Percentiles rank a stretch among this genome's conserved stretches.
Evolutionary conservation across 2,888 invertebrate species (phyloP).

Genomic region (Caenorhabditis becei): DNA sequence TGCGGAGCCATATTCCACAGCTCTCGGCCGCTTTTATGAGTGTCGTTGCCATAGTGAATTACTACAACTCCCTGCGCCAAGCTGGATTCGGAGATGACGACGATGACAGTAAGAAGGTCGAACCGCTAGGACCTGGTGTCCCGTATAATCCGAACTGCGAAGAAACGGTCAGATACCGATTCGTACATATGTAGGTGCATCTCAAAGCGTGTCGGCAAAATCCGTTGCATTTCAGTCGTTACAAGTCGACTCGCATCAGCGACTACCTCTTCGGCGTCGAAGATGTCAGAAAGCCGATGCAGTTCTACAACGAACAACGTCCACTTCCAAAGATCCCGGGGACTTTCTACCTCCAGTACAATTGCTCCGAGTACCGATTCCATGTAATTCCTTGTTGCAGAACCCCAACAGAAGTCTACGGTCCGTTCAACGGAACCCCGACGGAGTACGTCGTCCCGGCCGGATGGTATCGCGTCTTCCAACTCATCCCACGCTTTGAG

Average conservation of each 20-base stretch:
- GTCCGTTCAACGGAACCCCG: not conserved
- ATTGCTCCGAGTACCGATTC: not conserved
- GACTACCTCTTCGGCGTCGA: not conserved
- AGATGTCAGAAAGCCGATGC: not conserved
- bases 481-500: not conserved
- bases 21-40: not conserved
- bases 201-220: not conserved
- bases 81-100: not conserved
- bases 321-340: not conserved
- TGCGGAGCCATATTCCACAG: not conserved
- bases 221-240: not conserved
- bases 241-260: not conserved
- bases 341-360: not conserved
- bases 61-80: not conserved
- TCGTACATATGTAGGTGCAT: not conserved
- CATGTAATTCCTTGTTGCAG: not conserved
- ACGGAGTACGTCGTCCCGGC: not conserved
- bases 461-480: conserved; percentile 1
- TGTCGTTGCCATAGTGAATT: not conserved
- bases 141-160: not conserved
- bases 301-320: not conserved
- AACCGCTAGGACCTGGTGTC: not conserved
- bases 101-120: not conserved
- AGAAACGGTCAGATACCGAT: not conserved
- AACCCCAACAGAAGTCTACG: not conserved